Evolutionary conservation across 2,797 vertebrate genomes (phyloP), one percentile per base, ranked within the genome.

Genomic region (Gambelia wislizenii): DNA sequence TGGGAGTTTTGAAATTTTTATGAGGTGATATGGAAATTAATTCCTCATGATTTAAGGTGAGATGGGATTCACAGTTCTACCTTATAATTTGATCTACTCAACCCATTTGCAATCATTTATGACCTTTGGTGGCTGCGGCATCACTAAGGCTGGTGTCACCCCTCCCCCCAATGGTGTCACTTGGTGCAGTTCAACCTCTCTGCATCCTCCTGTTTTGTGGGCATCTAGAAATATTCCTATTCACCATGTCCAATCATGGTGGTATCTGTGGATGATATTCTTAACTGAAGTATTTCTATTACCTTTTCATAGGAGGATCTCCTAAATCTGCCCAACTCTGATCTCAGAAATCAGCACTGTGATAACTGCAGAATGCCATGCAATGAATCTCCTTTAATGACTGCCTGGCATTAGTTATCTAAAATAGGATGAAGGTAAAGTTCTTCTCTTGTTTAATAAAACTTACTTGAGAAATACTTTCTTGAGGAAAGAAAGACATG

Each of bases 401-500:
- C 47, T 7, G 30, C 80, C 52, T 25, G 87, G 2, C 6, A 69
- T 78, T 79, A 79, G n/a, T 6, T 25, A 82, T 27, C 16, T 83
- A 84, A 44, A 12, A 52, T 74, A 42, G 36, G 4, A 0, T 78
- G 90, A 85, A 39, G 83, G 88, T 64, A 90, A 92, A 70, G 74
- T 0, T 61, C 78, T 74, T 79, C 72, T 88, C 64, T 89, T 49
- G 77, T 42, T 78, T 30, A 52, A 49, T 52, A 84, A 89, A 36
- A 33, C 2, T 0, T 83, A 4, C 70, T 72, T 87, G n/a, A 16
- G n/a, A 82, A 92, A 87, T 85, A 47, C 18, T 30, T 87, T 10
- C 30, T 67, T 84, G 10, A 2, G 16, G 20, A 42, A 0, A 56
- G 85, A 30, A 89, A 88, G 42, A 89, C 70, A 89, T 70, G 39